Evolutionary conservation across 2,797 vertebrate genomes (phyloP), one percentile per base, ranked within the genome.

Genomic region (Brotula barbata): DNA sequence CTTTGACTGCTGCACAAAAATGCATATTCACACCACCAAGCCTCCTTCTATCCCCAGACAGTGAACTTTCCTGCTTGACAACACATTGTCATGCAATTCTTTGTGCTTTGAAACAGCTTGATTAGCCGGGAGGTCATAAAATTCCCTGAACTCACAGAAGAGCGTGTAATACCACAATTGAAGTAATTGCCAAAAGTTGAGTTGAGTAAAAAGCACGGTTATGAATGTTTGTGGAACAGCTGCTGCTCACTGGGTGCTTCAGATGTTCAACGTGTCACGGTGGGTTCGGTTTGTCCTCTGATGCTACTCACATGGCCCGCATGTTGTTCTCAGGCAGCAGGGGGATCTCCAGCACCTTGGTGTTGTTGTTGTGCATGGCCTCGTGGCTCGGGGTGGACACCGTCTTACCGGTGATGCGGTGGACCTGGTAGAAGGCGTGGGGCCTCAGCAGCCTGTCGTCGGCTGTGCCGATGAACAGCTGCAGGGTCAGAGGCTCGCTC

Each of bases 351-450:
- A 99, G 90, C 68, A 98, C 91, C 88, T 99, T 99, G 93, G 97
- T n/a, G 91, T 93, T 99, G 91, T 96, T 97, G 80, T 93, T 94
- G 87, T 98, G 93, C 83, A 98, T 87, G 68, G 93, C 94, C 90
- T 99, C 97, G 0, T 98, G 97, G 90, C 97, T 99, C 88, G 94
- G 94, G 31, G 96, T 99, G 68, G 97, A 97, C 72, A 99, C 97
- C 0, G 97, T 99, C 90, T 99, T 99, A 68, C 97, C 97, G 0
- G 97, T 99, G 93, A 99, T 99, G 36, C 97, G 94, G 81, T 99
- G 97, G 65, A 99, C 97, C 92, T 99, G 97, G 91, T 99, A 99
- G 92, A 99, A 99, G 84, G 97, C 97, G 55, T 99, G 97, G 19
- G 97, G 97, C 73, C 97, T 90, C 89, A 99, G 93, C 88, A 99